Base-by-base conservation (phyloP, 1,140 invertebrate genomes). In the Myzus persicae region DNA sequence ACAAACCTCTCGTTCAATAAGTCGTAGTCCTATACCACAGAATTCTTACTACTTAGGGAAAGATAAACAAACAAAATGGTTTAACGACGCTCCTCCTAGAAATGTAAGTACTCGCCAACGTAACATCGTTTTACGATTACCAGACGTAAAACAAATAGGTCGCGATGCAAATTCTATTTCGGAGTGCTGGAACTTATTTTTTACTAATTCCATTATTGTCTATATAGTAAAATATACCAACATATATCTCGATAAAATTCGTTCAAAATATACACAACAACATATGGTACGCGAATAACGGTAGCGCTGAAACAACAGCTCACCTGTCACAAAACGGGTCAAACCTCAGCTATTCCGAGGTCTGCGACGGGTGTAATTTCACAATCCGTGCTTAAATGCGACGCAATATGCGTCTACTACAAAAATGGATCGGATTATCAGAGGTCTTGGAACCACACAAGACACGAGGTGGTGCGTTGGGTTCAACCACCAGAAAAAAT, bases 41-140 rank as follows among this genome's bases (percentile, higher is more conserved):
- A 40, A 82, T 91, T 82, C 54, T 82, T 59, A 93, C n/a, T 93
- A 93, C 93, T 93, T 93, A 89, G 88, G 89, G 51, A 90, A 94
- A 94, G 88, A 90, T 48, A 82, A 90, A 31, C 48, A 59, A 40
- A 85, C 87, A 81, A 91, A 76, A 44, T 93, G 87, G 93, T 44
- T 46, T 51, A 93, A 67, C 9, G 26, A 90, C 38, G 26, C 40
- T 76, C 38, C 87, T 36, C 44, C 44, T 59, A 48, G n/a, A 26
- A 48, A 87, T 84, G 82, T 91, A 22, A 48, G 91, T 67, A 94
- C 59, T 24, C 84, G 42, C 26, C 24, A 42, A 48, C 67, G 48
- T 92, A 91, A 93, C 46, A 92, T 94, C 36, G 81, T 94, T 87
- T 87, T 84, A 54, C 89, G 84, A 88, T 90, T 93, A 90, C 81